A percentile compares a stretch with the other conserved stretches of the same genome.
These are phyloP conservation scores for Indicator maculatus DNA, from an alignment of 2,113 vertebrate species.

Conservation along the genomic window DNA sequence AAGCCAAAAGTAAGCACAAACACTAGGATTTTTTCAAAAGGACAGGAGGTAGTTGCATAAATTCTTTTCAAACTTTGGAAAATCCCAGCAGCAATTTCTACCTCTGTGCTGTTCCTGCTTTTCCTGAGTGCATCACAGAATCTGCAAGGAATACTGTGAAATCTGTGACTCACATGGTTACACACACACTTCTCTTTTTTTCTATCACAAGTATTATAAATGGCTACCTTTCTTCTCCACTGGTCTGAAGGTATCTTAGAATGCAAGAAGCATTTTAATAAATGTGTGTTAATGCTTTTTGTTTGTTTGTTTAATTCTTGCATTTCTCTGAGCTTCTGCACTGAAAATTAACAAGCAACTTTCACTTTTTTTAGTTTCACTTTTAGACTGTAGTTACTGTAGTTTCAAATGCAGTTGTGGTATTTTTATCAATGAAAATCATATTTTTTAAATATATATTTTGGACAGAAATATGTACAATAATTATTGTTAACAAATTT, in stretches of 20 bases:
- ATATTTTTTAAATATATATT: neutral
- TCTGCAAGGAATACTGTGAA: neutral
- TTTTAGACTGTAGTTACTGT: conserved; percentile 50
- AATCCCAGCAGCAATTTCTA: neutral
- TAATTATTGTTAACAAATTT: neutral
- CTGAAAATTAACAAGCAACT: conserved; percentile 42
- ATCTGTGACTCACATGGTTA: neutral
- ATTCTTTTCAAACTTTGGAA: neutral
- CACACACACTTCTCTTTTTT: fast-evolving
- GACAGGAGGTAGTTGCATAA: neutral
- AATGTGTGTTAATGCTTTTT: neutral
- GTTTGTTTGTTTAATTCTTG: conserved; percentile 38
- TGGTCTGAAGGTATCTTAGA: neutral
- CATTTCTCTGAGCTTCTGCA: conserved; percentile 23
- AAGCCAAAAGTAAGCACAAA: neutral
- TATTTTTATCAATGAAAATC: conserved; percentile 16
- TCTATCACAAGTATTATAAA: neutral
- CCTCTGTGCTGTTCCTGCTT: conserved; percentile 29
- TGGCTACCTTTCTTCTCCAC: neutral
- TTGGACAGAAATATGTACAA: neutral
- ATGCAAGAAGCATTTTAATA: neutral
- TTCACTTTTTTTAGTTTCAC: conserved; percentile 69
- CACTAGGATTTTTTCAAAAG: neutral
- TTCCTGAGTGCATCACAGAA: neutral
- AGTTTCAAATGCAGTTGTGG: conserved; percentile 45